A percentile compares a stretch with the other conserved stretches of the same genome.
Conservation (phyloP, 2,888 invertebrate species). For the Nomada fabriciana region DNA sequence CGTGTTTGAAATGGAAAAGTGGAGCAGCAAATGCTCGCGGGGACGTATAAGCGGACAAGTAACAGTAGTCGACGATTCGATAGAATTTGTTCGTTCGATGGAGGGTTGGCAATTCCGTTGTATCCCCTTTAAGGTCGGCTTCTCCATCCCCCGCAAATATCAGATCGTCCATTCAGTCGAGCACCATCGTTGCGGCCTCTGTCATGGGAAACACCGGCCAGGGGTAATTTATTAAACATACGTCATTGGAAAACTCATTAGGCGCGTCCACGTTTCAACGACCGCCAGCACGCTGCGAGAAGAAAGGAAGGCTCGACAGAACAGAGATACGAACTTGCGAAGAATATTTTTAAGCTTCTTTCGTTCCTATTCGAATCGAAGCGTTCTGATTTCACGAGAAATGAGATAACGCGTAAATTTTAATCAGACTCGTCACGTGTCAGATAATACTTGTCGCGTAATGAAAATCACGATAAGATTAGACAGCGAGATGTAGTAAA, state of each 20-base stretch:
- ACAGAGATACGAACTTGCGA: too few species aligned
- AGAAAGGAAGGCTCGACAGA: too few species aligned
- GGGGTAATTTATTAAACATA: conserved; percentile 48
- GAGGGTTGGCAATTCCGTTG: conserved; percentile 42
- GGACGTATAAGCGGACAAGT: background rate
- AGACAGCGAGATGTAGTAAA: background rate
- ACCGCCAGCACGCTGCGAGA: background rate
- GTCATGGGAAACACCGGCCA: conserved; percentile 20
- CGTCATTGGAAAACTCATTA: conserved; percentile 44
- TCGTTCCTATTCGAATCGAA: background rate
- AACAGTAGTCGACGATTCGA: background rate
- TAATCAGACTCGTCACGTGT: background rate
- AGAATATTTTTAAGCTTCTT: too few species aligned
- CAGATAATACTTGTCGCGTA: background rate
- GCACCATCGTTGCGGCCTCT: conserved; percentile 38
- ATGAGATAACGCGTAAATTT: background rate
- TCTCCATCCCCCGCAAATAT: conserved; percentile 55
- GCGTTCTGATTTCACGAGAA: background rate
- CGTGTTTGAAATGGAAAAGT: background rate
- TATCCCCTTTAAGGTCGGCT: conserved; percentile 66
- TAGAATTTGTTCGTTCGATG: conserved; percentile 7
- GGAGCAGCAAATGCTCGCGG: background rate
- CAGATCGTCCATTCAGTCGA: conserved; percentile 59
- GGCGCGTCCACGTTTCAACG: background rate
- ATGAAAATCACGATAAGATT: conserved; percentile 39